Conservation (phyloP, 2,888 invertebrate species). For the Eupithecia inturbata region DNA sequence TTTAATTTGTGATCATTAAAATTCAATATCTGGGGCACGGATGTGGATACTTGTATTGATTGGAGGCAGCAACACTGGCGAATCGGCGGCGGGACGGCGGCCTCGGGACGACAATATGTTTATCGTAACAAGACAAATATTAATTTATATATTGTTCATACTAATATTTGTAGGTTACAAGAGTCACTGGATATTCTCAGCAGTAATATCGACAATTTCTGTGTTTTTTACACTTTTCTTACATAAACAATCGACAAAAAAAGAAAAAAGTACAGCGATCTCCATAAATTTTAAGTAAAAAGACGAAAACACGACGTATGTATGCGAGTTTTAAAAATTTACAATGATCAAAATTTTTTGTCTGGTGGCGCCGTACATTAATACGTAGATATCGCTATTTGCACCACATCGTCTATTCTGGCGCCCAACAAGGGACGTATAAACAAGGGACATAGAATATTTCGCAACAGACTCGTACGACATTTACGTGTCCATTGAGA, state of each 20-base stretch:
- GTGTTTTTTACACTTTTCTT: not conserved
- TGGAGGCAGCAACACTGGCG: conserved; percentile 52
- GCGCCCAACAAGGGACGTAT: conserved; percentile 46
- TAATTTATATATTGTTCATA: too few species aligned
- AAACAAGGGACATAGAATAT: conserved; percentile 27
- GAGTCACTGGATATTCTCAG: not conserved
- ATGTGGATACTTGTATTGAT: conserved; percentile 55
- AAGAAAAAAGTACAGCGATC: too few species aligned
- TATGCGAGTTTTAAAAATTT: too few species aligned
- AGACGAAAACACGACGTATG: too few species aligned
- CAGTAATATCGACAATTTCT: not conserved
- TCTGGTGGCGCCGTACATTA: not conserved
- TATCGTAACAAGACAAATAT: not conserved
- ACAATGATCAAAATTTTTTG: not conserved
- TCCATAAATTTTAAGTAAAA: too few species aligned
- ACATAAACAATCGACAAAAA: not conserved
- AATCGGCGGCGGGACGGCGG: conserved; percentile 47
- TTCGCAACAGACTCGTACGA: conserved; percentile 34
- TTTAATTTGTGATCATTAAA: conserved; percentile 69
- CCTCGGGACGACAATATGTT: conserved; percentile 31
- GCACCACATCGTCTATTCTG: conserved; percentile 5
- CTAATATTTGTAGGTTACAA: not conserved
- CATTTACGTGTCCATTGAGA: conserved; percentile 34
- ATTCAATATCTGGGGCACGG: conserved; percentile 59
- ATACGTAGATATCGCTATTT: not conserved